phyloP scores from a whole-genome alignment of 1,140 invertebrate species.

The Hycleus phaleratus region DNA sequence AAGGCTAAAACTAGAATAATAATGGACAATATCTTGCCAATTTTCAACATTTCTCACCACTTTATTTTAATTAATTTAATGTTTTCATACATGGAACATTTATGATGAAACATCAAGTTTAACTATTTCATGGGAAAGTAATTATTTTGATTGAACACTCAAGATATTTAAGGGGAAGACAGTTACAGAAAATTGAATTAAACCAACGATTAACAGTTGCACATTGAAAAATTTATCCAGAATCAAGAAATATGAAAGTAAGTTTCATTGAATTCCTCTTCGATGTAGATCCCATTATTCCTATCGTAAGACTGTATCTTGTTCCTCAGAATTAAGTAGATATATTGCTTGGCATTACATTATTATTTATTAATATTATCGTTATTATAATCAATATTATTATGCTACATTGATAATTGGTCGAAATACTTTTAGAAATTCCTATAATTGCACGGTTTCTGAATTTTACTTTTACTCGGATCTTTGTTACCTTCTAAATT shows the following conservation, averaged over 20 bases:
- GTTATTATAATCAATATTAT: no score
- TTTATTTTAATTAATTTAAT: background rate
- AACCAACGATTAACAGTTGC: no score
- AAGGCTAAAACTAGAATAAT: no score
- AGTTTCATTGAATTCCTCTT: slow-evolving; percentile 1
- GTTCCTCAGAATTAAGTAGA: slow-evolving; percentile 5
- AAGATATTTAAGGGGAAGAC: slow-evolving; percentile 9
- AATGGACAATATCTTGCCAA: no score
- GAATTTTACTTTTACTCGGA: background rate
- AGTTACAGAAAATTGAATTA: slow-evolving; percentile 8
- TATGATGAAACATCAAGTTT: slow-evolving; percentile 10
- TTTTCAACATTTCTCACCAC: no score
- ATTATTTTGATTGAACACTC: slow-evolving; percentile 5
- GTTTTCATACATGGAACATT: slow-evolving; percentile 13
- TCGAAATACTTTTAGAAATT: background rate
- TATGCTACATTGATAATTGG: slow-evolving; percentile 3
- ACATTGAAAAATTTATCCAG: no score
- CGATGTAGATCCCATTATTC: background rate
- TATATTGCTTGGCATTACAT: slow-evolving; percentile 4
- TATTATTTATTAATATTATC: no score
- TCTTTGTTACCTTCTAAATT: slow-evolving; percentile 3
- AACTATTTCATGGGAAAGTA: background rate
- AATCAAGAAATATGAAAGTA: background rate
- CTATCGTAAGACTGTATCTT: no score
- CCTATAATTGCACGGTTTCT: slow-evolving; percentile 7